Percentiles rank a stretch among this genome's conserved stretches.
These are phyloP conservation scores for Xylota sylvarum DNA, from an alignment of 2,888 invertebrate genomes.

Conservation along the genomic window DNA sequence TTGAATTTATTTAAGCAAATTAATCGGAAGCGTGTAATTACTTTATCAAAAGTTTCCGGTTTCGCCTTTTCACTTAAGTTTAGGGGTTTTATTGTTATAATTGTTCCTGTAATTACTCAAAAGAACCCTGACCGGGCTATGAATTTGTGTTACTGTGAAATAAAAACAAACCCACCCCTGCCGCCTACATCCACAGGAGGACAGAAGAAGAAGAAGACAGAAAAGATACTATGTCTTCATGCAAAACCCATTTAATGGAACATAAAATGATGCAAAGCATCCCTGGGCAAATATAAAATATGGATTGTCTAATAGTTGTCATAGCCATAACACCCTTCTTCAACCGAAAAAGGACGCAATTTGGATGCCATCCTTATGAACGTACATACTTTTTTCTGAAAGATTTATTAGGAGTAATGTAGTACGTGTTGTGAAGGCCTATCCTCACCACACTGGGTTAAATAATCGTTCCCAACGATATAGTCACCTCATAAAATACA, in stretches of 20 bases:
- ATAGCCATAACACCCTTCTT: conserved; percentile 16
- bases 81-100: background rate
- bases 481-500: conserved; percentile 64
- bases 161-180: background rate
- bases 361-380: conserved; percentile 19
- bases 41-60: conserved; percentile 13
- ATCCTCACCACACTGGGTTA: conserved; percentile 26
- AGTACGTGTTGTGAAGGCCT: conserved; percentile 51
- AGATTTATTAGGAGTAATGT: conserved; percentile 52
- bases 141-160: background rate
- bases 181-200: background rate
- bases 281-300: conserved; percentile 47
- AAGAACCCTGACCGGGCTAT: background rate
- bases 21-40: background rate
- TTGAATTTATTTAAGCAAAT: background rate
- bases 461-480: conserved; percentile 53
- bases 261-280: conserved; percentile 53
- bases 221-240: conserved; percentile 26
- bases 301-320: conserved; percentile 59
- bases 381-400: conserved; percentile 24
- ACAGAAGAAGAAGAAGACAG: background rate
- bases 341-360: conserved; percentile 12
- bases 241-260: conserved; percentile 47
- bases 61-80: conserved; percentile 3
- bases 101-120: conserved; percentile 6